Conservation (phyloP, 2,113 vertebrate species). For the Ammodytes marinus region DNA sequence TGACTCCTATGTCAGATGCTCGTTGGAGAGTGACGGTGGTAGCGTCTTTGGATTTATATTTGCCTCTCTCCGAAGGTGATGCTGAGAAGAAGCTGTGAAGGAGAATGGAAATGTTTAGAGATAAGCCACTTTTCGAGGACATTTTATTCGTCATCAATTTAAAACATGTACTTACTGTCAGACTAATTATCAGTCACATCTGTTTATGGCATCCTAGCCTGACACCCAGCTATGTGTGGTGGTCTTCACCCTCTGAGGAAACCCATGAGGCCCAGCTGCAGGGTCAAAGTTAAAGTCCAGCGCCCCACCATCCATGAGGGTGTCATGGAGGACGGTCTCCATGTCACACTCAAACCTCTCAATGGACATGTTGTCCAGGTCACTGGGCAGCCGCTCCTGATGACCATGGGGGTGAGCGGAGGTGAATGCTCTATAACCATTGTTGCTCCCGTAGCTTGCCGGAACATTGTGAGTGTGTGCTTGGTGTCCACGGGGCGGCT, state of each 20-base stretch:
- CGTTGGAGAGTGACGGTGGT: neutral
- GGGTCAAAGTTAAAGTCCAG: constrained; percentile 99
- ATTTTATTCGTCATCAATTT: neutral
- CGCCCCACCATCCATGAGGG: constrained; percentile 95
- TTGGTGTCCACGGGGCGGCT: constrained; percentile 87
- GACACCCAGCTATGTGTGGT: constrained; percentile 97
- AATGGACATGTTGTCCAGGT: constrained; percentile 97
- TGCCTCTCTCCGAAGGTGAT: constrained; percentile 13
- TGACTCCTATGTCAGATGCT: neutral
- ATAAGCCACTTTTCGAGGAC: neutral
- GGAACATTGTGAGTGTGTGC: constrained; percentile 82
- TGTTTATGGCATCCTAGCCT: constrained; percentile 81
- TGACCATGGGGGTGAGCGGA: constrained; percentile 73
- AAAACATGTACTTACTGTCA: neutral
- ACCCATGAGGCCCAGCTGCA: constrained; percentile 91
- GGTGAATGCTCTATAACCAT: constrained; percentile 88
- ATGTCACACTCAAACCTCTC: constrained; percentile 97
- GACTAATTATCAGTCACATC: constrained; percentile 25
- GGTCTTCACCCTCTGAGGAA: constrained; percentile 93
- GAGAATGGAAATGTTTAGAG: constrained; percentile 11
- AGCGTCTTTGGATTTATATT: constrained; percentile 26
- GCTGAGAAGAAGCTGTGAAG: constrained; percentile 38
- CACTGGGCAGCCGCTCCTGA: constrained; percentile 95
- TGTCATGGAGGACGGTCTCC: constrained; percentile 96
- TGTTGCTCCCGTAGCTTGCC: constrained; percentile 85